Base-by-base conservation (phyloP, 2,113 vertebrate species). In the Halcyon malimbica region DNA sequence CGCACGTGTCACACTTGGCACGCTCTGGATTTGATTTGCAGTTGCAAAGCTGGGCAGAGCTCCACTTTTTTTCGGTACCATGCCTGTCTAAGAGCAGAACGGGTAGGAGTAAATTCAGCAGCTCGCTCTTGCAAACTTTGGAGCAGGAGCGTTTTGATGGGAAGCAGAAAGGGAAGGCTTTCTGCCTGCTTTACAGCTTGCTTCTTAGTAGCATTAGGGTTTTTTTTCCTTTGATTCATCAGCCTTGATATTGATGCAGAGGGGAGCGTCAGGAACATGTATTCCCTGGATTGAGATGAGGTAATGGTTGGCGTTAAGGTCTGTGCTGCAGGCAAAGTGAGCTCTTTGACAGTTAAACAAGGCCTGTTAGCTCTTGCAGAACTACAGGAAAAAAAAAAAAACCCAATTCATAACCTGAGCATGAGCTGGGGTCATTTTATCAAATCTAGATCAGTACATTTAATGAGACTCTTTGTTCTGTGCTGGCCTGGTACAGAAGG, bases 241-340 rank as follows among this genome's bases (percentile, higher is more conserved):
- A 85, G 70, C 67, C 46, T 56, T 82, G 65, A 87, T 94, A 80
- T 7, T 59, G 84, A 74, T 85, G 86, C 62, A 77, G 86, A 87
- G 89, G 74, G 81, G 81, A 82, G 77, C 31, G 5, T 80, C 51
- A 46, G 1, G 37, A 83, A 71, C 60, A 21, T 29, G 73, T 82
- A 92, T 90, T 96, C 92, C 74, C 74, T 91, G 87, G 79, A 87
- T 89, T 93, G 74, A 83, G 94, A 82, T 96, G 90, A 97, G 86
- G 94, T 93, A 93, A 92, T 96, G 77, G 92, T 82, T 96, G 92
- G 94, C 94, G 79, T 84, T 59, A 73, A 79, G 87, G 78, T 77
- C 51, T 19, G 68, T 0, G 16, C 95, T 89, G 83, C 75, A 84
- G 87, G 92, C 95, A 91, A 87, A 94, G 96, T 75, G 79, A 92